Evolutionary conservation across 2,888 invertebrate genomes (phyloP), one percentile per base, ranked within the genome.

Genomic region (Busseola fusca): DNA sequence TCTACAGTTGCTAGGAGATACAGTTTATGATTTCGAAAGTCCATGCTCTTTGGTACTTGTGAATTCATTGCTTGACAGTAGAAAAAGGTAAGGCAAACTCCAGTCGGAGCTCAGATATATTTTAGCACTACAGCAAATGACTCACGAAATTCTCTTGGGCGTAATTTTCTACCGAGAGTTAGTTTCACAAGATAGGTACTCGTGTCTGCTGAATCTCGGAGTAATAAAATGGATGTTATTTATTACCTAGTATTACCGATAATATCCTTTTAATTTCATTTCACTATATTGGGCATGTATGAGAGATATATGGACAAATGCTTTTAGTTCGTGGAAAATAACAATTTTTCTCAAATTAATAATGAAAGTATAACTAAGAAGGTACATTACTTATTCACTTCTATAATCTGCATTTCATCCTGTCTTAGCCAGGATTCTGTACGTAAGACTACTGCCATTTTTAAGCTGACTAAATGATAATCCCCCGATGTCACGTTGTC

Each of bases 101-200:
- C 48, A n/a, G 5, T 16, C 25, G 25, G 30, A 63, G 30, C 71
- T 62, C 21, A 7, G 9, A 27, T 71, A 58, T 48, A 60, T 48
- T 60, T 74, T 56, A 76, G 59, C 18, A 76, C 59, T 76, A 42
- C 50, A 71, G 25, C 60, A 42, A 77, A 70, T 70, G 27, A 62
- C 27, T 68, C 59, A 40, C n/a, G 16, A 14, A 48, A 60, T 30
- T 30, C 71, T 5, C 56, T 16, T 1, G 37, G 42, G 34, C 0
- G 50, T 30, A 50, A 21, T 70, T 76, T 69, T 57, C 50, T 57
- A 56, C 18, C 27, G 25, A 45, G 57, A 70, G n/a, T 70, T 70
- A 56, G 16, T 73, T 25, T 68, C 45, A 30, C 40, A 42, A 1
- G 58, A 16, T 48, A 62, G 27, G 42, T 45, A 27, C 18, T 37